Evolutionary conservation across 1,140 invertebrate genomes (phyloP), one percentile per base, ranked within the genome.

Genomic region (Drosophila kohkoa): DNA sequence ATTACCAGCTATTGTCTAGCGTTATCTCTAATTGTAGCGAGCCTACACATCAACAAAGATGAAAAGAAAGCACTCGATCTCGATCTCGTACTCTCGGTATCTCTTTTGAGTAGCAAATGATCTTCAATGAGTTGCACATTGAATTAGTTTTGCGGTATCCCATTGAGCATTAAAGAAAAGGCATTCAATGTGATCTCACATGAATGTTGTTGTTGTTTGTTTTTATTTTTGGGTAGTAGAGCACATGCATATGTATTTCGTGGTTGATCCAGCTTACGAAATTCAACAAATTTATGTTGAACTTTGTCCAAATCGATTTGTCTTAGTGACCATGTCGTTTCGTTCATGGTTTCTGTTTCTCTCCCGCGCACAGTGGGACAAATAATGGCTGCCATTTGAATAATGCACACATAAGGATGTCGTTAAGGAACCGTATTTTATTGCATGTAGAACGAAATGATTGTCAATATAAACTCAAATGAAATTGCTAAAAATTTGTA

Each of bases 271-370:
- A 65, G 52, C 52, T 65, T 72, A 72, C 69, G 54, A 65, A 65
- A 65, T 25, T 41, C 6, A 28, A 51, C 43, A 72, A 65, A 72
- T 65, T 65, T 41, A 45, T 64, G 54, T 66, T 49, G 49, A 72
- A 58, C 51, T 64, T 55, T 64, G 59, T 65, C 15, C 68, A 59
- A 72, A 66, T 72, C 69, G 62, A 72, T 72, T 72, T 58, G 63
- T 66, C 54, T 72, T 72, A 72, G 62, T 66, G 54, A 57, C 54
- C 60, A 60, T 54, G 48, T 70, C 63, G 63, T 5, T 64, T 41
- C 20, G 49, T 32, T 32, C 35, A 45, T 49, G n/a, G 28, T 41
- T 63, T 63, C 7, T 25, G 48, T 16, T 32, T 28, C 5, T 63
- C 7, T 25, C 62, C n/a, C 32, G 11, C 5, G 63, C 63, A 65